phyloP scores from a whole-genome alignment of 2,113 vertebrate species.

The Paraplagusia blochii region DNA sequence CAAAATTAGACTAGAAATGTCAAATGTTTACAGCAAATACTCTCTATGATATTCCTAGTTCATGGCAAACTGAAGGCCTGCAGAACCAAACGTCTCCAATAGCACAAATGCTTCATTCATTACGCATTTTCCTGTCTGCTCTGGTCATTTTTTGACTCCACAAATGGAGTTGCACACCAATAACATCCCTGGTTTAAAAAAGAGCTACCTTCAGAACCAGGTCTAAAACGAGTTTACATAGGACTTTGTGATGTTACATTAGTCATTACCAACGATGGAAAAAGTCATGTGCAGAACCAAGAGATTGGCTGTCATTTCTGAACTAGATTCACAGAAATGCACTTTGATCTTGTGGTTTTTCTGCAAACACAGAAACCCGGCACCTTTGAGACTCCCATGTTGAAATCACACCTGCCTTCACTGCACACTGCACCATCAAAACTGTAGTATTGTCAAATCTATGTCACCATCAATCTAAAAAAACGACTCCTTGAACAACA shows the following conservation, averaged over 20 bases:
- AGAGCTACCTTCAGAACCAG: constrained; percentile 38
- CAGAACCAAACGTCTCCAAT: constrained; percentile 54
- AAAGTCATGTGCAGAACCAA: constrained; percentile 44
- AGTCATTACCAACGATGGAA: constrained; percentile 30
- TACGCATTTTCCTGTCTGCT: constrained; percentile 52
- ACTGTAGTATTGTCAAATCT: constrained; percentile 43
- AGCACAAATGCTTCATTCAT: constrained; percentile 64
- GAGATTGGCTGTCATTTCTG: constrained; percentile 36
- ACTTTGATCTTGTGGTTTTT: constrained; percentile 71
- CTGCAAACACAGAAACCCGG: constrained; percentile 48
- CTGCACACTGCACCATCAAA: constrained; percentile 54
- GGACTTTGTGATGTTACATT: not conserved
- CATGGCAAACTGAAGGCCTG: constrained; percentile 53
- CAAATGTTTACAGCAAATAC: constrained; percentile 39
- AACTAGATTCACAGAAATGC: constrained; percentile 49
- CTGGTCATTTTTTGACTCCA: constrained; percentile 46
- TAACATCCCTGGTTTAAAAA: constrained; percentile 72
- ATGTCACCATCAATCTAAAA: constrained; percentile 49
- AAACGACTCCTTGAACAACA: constrained; percentile 32
- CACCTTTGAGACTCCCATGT: constrained; percentile 52
- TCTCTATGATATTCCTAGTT: constrained; percentile 44
- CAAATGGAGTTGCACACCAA: constrained; percentile 63
- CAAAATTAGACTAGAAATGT: not conserved
- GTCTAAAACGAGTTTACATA: constrained; percentile 32
- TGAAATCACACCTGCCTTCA: constrained; percentile 69